A percentile compares a stretch with the other conserved stretches of the same genome.
Conservation (phyloP, 2,797 vertebrate genomes). For the Podarcis lilfordi region DNA sequence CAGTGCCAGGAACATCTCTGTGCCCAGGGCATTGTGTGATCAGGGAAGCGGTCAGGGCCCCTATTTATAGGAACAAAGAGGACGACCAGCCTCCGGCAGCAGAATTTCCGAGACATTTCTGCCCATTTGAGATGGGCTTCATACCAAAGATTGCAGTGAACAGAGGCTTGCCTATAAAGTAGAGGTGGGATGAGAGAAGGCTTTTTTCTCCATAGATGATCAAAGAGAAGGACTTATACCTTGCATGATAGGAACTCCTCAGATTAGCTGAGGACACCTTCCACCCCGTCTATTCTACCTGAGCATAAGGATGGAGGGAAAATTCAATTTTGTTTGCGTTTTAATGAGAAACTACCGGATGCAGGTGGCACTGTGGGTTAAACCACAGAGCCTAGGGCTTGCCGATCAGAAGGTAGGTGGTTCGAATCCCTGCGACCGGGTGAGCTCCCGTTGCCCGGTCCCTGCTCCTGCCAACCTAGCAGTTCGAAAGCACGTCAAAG, state of each 20-base stretch:
- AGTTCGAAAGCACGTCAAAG: too few relatives aligned
- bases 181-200: not conserved
- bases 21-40: not conserved
- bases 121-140: not conserved
- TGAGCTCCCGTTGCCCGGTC: too few relatives aligned
- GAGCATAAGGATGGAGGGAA: not conserved
- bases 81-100: not conserved
- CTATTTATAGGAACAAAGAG: conserved; percentile 4
- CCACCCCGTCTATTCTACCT: not conserved
- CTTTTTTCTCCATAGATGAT: not conserved
- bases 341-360: too few relatives aligned
- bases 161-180: not conserved
- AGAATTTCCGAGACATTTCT: not conserved
- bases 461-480: too few relatives aligned
- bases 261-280: not conserved
- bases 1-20: not conserved
- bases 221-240: too few relatives aligned
- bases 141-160: not conserved
- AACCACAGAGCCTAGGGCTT: too few relatives aligned
- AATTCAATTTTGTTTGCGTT: too few relatives aligned
- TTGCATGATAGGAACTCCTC: not conserved
- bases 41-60: not conserved
- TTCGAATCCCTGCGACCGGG: too few relatives aligned
- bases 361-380: too few relatives aligned
- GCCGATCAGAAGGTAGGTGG: too few relatives aligned